Base-by-base conservation (phyloP, 1,140 invertebrate genomes). In the Drosophila kepulauana region DNA sequence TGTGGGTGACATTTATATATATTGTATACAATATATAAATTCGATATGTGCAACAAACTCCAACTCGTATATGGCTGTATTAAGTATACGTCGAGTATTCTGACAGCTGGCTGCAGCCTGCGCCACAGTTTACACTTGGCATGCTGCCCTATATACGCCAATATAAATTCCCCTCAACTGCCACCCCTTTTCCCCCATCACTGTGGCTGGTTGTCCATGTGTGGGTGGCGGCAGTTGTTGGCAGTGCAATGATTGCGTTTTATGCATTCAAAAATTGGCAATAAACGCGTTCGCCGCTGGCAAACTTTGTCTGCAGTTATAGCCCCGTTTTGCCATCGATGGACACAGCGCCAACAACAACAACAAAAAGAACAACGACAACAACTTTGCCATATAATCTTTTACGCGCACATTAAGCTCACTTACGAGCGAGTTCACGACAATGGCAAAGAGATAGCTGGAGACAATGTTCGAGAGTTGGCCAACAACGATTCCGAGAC, bases 221-320 rank as follows among this genome's bases (percentile, higher is more conserved):
- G 82, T 71, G 82, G 82, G 82, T 82, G 82, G 82, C 82, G 82
- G 66, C 79, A 69, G 75, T 85, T 81, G 81, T 79, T 85, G 81
- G 81, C 81, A 85, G 72, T 72, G 75, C 70, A 68, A 74, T 68
- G 72, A 70, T 71, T 71, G 84, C 82, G 63, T 78, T 87, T 87
- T 88, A 87, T 87, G 82, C 79, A 88, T 87, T 87, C 76, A 87
- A 82, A 87, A 87, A 87, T 87, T 87, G 82, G 82, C 84, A 88
- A 87, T 87, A 87, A 87, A 86, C 79, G 84, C 54, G 78, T 78
- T 62, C 38, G 57, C 70, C 54, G 15, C 69, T 65, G 70, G 75
- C 64, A 81, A 85, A 85, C 82, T 85, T 86, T 78, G 82, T 78
- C 82, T 66, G 78, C 70, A 68, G 11, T 57, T 51, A 43, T 70